Evolutionary conservation across 2,797 vertebrate species (phyloP), one percentile per base, ranked within the genome.

Genomic region (Crocidura indochinensis): DNA sequence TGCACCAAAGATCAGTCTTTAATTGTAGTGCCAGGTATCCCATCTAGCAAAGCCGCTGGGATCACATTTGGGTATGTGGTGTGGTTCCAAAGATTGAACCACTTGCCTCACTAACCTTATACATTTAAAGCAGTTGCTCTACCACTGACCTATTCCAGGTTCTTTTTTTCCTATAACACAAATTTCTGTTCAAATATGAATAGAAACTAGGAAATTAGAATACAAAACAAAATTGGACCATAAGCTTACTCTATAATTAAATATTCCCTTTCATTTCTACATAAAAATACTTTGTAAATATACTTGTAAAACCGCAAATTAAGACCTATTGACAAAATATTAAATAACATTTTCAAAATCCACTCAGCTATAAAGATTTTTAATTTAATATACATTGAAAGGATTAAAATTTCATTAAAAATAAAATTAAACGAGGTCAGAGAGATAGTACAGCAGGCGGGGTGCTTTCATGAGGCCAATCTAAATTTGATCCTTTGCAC

Each of bases 351-450:
- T 89, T 92, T 85, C 65, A 94, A 87, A 94, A 73, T 78, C 17
- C 0, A 74, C n/a, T 84, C 73, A 86, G 74, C 46, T 71, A 74
- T 10, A 79, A 47, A 85, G 17, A 7, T 60, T 94, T 91, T 84
- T 60, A 88, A 90, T 20, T 86, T 20, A 88, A 90, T 20, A 83
- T 20, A 56, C n/a, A 93, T 76, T 88, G 85, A 94, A 94, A 88
- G 14, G 24, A 71, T 88, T 29, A 90, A 91, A 88, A 78, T 38
- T 38, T 38, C 53, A 22, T 75, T 53, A 53, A 14, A 53, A 14
- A 14, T 53, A 53, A 53, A 53, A 53, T 14, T 14, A 14, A 53
- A 53, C 4, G 10, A 14, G 51, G 51, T 12, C 12, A 14, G 51
- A 53, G 10, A 53, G 51, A 53, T 53, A 17, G 51, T 53, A 53